Base-by-base conservation (phyloP, 2,113 vertebrate species). In the Cebus imitator region DNA sequence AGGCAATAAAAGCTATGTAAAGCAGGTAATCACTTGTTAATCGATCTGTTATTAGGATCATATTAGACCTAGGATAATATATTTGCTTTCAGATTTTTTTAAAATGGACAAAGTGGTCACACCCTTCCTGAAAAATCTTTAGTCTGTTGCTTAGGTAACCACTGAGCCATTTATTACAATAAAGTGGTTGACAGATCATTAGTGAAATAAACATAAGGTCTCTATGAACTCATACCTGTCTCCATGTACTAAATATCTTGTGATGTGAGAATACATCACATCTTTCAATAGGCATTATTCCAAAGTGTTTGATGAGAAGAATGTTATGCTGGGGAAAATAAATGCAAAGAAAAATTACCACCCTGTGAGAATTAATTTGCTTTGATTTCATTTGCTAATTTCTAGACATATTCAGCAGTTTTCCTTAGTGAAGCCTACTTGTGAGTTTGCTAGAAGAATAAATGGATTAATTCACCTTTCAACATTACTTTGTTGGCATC, bases 1-100 rank as follows among this genome's bases (percentile, higher is more conserved):
- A 97, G 95, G 95, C 30, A 83, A 84, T 87, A 96, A 98, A 89
- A 98, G 21, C 50, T 75, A 72, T 94, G 81, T 97, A 98, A 97
- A 98, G 82, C 91, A 97, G 55, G 94, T 98, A 98, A 98, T 98
- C 95, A 94, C 55, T 97, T 98, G 91, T 96, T 98, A 98, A 98
- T 98, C 98, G 79, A 97, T 98, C 93, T 98, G 73, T 93, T 98
- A 94, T 90, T 92, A 85, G 75, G 85, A 94, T 94, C 92, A 14
- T 93, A 97, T 86, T 95, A 98, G 98, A 95, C 70, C 87, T 0
- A 2, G 61, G 95, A 32, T 66, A 95, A 96, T 95, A 17, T 50
- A 66, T 85, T 84, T 35, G 0, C 48, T 80, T 86, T 43, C 6
- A 84, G 78, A 97, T 96, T 95, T 93, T 78, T 97, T 83, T 96